Evolutionary conservation across 2,113 vertebrate genomes (phyloP), one percentile per base, ranked within the genome.

Genomic region (Cichladusa arquata): DNA sequence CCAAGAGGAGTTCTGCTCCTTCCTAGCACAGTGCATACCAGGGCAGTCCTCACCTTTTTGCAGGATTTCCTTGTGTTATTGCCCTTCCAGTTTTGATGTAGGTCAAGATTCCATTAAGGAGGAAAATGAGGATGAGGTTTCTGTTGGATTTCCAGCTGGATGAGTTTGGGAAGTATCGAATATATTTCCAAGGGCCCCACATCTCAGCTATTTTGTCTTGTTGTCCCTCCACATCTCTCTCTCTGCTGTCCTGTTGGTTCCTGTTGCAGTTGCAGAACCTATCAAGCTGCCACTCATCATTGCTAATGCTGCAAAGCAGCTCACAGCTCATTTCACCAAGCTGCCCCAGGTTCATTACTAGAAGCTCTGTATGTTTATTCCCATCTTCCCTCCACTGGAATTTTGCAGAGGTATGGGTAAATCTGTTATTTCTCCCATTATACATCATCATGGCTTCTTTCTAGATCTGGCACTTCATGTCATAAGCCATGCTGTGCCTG

Each of bases 171-270:
- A 88, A 51, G 12, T 33, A 71, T 40, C 3, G 1, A 31, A 23
- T 15, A 2, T 12, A 3, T 56, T 90, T 31, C 26, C 8, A 2
- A 1, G 4, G 58, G 24, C 19, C 26, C 61, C 0, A 0, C 5
- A 5, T 61, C 40, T 93, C 65, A 56, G 28, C 28, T 8, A 1
- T 13, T 88, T 91, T 4, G 3, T 53, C 40, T 69, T 5, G 0
- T 56, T 17, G 53, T 65, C 31, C 6, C 16, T 61, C 8, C 6
- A 3, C 56, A 15, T 78, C 20, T 45, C n/a, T 64, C n/a, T 64
- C 36, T 86, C 58, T 6, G 1, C 17, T 88, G 48, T 61, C 64
- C 45, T 2, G 0, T 28, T 74, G 33, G 33, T 66, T 29, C 17
- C 31, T 4, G 0, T 56, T 77, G n/a, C 31, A 26, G 19, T 17